A percentile compares a stretch with the other conserved stretches of the same genome.
phyloP scores from a whole-genome alignment of 1,140 invertebrate genomes.

The Phortica variegata region DNA sequence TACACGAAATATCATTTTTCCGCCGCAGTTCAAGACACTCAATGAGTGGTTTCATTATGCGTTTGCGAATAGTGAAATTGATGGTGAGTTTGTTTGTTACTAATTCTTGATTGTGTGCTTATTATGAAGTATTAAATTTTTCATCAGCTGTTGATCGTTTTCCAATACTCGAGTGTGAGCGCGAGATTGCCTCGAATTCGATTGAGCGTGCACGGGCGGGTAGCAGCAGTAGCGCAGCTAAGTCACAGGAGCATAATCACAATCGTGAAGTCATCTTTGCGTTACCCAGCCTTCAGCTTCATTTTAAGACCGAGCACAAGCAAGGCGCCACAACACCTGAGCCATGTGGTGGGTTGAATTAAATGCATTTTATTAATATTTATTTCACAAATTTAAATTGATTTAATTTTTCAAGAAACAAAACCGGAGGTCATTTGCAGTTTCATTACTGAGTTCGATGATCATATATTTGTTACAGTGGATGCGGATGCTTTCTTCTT shows the following conservation, averaged over 20 bases:
- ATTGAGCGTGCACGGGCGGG: conserved; percentile 58
- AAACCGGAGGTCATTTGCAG: conserved; percentile 92
- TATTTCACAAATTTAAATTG: neutral
- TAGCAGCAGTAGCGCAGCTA: conserved; percentile 58
- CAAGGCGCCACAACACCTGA: conserved; percentile 74
- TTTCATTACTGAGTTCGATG: conserved; percentile 97
- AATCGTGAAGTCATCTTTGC: conserved; percentile 94
- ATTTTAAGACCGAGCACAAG: conserved; percentile 90
- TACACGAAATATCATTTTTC: conserved; percentile 86
- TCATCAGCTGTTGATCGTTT: conserved; percentile 82
- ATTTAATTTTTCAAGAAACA: conserved; percentile 62
- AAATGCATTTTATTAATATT: conserved; percentile 6
- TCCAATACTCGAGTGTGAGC: conserved; percentile 77
- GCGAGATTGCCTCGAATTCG: conserved; percentile 58
- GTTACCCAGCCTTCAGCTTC: conserved; percentile 86
- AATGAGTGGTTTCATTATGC: conserved; percentile 98
- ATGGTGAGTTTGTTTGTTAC: conserved; percentile 66
- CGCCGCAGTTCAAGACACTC: conserved; percentile 89
- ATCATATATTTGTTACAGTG: conserved; percentile 97
- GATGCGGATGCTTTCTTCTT: conserved; percentile 98
- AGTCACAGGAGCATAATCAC: conserved; percentile 80
- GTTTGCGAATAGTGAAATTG: conserved; percentile 89
- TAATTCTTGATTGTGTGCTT: neutral
- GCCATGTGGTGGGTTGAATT: conserved; percentile 61
- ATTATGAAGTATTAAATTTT: conserved; percentile 1